Evolutionary conservation across 2,797 vertebrate species (phyloP).

Genomic region (Pterois miles): DNA sequence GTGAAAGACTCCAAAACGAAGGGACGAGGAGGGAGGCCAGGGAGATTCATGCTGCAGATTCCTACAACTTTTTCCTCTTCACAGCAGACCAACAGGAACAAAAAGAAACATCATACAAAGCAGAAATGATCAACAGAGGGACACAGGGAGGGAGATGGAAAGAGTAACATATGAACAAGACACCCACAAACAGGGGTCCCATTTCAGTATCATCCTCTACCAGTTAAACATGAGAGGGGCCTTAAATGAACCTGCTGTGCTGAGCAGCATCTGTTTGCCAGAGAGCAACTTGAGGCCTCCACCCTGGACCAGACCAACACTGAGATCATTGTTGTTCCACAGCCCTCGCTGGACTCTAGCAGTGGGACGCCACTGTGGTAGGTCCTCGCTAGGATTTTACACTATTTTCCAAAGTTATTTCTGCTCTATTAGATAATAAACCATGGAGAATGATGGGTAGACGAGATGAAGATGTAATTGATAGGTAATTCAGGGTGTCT

Average conservation of each 20-base stretch:
- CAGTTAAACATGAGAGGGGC: slow-evolving; percentile 19
- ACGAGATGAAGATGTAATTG: neutral
- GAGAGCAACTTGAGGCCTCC: slow-evolving; percentile 43
- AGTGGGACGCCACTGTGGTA: slow-evolving; percentile 34
- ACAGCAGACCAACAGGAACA: neutral
- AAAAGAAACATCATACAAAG: slow-evolving; percentile 1
- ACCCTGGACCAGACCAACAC: slow-evolving; percentile 48
- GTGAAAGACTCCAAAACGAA: slow-evolving; percentile 19
- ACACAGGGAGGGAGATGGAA: neutral
- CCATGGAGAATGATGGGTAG: neutral
- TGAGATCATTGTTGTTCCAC: slow-evolving; percentile 67
- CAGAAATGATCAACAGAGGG: neutral
- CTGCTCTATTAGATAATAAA: slow-evolving; percentile 40
- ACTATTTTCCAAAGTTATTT: slow-evolving; percentile 36
- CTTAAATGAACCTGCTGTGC: slow-evolving; percentile 53
- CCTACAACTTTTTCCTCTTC: neutral
- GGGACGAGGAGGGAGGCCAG: slow-evolving; percentile 16
- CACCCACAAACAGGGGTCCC: neutral
- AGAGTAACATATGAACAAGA: neutral
- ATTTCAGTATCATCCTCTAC: slow-evolving; percentile 1
- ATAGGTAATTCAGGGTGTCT: neutral
- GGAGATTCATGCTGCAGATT: slow-evolving; percentile 33
- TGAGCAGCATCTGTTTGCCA: slow-evolving; percentile 49
- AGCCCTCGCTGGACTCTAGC: slow-evolving; percentile 12
- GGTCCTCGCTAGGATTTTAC: slow-evolving; percentile 36